Conservation (phyloP, 1,140 invertebrate genomes). For the Vanessa tameamea region DNA sequence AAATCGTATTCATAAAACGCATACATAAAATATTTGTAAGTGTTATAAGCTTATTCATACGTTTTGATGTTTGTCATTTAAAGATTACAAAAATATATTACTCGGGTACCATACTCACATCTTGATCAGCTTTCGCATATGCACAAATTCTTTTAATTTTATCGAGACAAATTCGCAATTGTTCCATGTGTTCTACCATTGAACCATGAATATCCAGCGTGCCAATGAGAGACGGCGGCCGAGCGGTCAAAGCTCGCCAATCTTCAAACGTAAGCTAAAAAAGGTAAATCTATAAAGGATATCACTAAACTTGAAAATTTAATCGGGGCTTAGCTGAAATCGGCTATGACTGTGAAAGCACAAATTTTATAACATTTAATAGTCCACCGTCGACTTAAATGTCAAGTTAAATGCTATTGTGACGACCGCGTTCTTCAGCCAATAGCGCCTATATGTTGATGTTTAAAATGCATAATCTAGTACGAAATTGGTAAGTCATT, state of each 20-base stretch:
- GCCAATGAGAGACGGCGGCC: constrained; percentile 64
- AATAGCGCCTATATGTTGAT: too few relatives aligned
- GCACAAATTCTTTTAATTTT: constrained; percentile 58
- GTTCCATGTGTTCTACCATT: constrained; percentile 61
- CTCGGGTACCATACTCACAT: constrained; percentile 42
- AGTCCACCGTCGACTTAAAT: neutral
- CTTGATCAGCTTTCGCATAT: constrained; percentile 45
- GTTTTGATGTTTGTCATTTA: too few relatives aligned
- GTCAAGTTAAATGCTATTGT: neutral
- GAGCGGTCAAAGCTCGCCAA: constrained; percentile 61
- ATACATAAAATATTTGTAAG: neutral
- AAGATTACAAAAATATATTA: too few relatives aligned
- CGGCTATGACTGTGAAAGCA: too few relatives aligned
- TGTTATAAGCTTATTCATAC: too few relatives aligned
- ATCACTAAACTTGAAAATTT: too few relatives aligned
- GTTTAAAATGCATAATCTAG: too few relatives aligned
- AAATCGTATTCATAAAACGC: too few relatives aligned
- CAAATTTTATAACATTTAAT: neutral
- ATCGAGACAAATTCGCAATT: constrained; percentile 61
- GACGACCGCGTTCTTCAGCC: neutral
- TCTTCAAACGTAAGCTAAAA: constrained; percentile 52
- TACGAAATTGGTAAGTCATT: too few relatives aligned
- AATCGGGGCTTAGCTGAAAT: too few relatives aligned
- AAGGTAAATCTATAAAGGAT: neutral
- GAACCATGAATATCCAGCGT: constrained; percentile 57